Evolutionary conservation across 2,113 vertebrate species (phyloP).

Genomic region (Leiothrix lutea): DNA sequence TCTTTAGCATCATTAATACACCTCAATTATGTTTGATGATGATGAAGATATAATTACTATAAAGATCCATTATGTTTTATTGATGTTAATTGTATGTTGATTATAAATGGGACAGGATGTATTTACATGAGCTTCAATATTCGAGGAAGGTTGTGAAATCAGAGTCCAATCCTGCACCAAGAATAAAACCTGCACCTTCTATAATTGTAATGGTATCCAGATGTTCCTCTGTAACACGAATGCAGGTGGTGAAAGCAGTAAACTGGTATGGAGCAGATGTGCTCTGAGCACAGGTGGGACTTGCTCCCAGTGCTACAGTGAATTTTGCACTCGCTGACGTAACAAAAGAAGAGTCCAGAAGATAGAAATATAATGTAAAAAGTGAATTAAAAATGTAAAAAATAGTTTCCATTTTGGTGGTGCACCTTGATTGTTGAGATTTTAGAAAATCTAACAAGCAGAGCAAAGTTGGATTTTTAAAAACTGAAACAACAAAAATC

Average conservation of each 20-base stretch:
- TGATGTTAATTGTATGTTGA: slow-evolving; percentile 74
- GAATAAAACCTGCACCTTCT: slow-evolving; percentile 87
- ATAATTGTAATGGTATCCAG: slow-evolving; percentile 87
- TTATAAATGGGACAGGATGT: slow-evolving; percentile 78
- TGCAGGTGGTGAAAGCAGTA: slow-evolving; percentile 95
- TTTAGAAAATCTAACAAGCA: not conserved
- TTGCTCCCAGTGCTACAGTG: slow-evolving; percentile 55
- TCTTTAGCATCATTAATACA: slow-evolving; percentile 56
- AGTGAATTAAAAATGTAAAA: not conserved
- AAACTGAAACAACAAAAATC: not conserved
- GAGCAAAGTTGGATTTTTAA: not conserved
- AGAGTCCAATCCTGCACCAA: slow-evolving; percentile 72
- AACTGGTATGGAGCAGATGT: slow-evolving; percentile 85
- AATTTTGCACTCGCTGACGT: not conserved
- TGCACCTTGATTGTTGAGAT: not conserved
- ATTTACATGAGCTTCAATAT: slow-evolving; percentile 71
- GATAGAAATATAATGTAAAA: not conserved
- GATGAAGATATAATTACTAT: slow-evolving; percentile 70
- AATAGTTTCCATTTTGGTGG: not conserved
- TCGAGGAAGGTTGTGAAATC: slow-evolving; percentile 80
- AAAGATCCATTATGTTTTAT: slow-evolving; percentile 50
- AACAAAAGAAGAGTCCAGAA: slow-evolving; percentile 28
- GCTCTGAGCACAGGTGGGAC: slow-evolving; percentile 76
- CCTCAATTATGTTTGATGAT: slow-evolving; percentile 64
- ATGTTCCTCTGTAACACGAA: slow-evolving; percentile 82